Conservation (phyloP, 2,888 invertebrate genomes). For the Slavum lentiscoides region DNA sequence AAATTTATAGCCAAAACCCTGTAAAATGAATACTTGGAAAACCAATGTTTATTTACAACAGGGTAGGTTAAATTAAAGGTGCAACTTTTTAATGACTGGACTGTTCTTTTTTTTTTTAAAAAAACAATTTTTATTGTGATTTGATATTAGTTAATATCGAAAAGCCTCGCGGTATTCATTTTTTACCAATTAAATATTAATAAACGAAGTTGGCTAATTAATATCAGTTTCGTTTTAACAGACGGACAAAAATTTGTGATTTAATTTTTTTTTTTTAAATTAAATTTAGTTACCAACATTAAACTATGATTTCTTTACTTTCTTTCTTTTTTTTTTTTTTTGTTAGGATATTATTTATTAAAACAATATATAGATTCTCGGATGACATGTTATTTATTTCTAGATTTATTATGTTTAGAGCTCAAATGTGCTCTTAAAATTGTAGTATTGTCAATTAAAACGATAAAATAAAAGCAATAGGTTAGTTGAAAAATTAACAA, state of each 20-base stretch:
- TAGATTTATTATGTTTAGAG: slow-evolving; percentile 47
- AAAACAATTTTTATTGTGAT: slow-evolving; percentile 16
- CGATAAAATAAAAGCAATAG: slow-evolving; percentile 39
- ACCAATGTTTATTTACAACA: neutral
- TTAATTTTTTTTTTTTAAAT: slow-evolving; percentile 34
- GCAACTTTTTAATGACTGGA: slow-evolving; percentile 32
- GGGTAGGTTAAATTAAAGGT: slow-evolving; percentile 5
- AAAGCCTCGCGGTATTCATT: slow-evolving; percentile 44
- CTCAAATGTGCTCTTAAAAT: slow-evolving; percentile 31
- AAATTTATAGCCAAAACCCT: slow-evolving; percentile 1
- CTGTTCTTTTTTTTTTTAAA: slow-evolving; percentile 25
- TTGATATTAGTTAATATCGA: slow-evolving; percentile 26
- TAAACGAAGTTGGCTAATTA: neutral
- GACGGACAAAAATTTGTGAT: slow-evolving; percentile 32
- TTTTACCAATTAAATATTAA: slow-evolving; percentile 31
- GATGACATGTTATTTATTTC: slow-evolving; percentile 51
- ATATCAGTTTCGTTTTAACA: slow-evolving; percentile 22
- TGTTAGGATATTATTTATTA: slow-evolving; percentile 46
- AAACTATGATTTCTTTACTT: slow-evolving; percentile 17
- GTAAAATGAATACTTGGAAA: neutral
- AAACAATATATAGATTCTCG: slow-evolving; percentile 40
- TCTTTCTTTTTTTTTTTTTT: slow-evolving; percentile 19
- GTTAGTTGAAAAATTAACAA: slow-evolving; percentile 21
- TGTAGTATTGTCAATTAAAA: slow-evolving; percentile 47
- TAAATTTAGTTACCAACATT: slow-evolving; percentile 47